Percentiles rank a stretch among this genome's conserved stretches.
Conservation (phyloP, 2,888 invertebrate species). For the Brachyptera risi region DNA sequence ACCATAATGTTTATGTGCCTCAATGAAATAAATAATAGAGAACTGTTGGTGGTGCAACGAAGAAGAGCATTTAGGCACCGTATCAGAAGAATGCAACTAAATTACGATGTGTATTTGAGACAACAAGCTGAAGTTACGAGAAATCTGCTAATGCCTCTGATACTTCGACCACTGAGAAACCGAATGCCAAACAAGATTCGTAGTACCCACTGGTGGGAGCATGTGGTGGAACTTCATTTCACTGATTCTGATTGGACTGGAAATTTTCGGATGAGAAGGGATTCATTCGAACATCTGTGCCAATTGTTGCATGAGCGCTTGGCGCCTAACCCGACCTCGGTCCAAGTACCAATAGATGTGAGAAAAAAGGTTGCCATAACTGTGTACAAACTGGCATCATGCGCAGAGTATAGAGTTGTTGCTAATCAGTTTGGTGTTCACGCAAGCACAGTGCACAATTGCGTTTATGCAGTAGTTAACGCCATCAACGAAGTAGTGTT, state of each 20-base stretch:
- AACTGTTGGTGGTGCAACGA: too few species aligned
- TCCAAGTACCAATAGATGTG: neutral
- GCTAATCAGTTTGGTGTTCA: constrained; percentile 17
- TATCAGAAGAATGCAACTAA: too few species aligned
- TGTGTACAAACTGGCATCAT: constrained; percentile 18
- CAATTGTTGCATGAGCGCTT: neutral
- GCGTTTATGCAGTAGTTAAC: constrained; percentile 36
- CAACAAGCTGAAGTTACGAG: too few species aligned
- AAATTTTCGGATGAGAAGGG: constrained; percentile 5
- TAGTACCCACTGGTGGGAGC: constrained; percentile 27
- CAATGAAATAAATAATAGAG: too few species aligned
- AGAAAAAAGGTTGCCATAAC: constrained; percentile 21
- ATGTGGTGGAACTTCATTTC: neutral
- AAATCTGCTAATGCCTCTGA: too few species aligned
- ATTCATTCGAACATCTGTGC: neutral
- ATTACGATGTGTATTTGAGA: too few species aligned
- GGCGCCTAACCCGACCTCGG: neutral
- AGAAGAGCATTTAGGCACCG: too few species aligned
- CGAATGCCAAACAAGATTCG: constrained; percentile 6
- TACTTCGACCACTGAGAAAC: too few species aligned
- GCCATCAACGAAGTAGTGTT: constrained; percentile 37
- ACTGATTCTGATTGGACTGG: constrained; percentile 4
- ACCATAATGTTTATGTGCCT: too few species aligned
- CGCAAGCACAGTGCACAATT: constrained; percentile 32
- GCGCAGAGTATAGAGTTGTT: constrained; percentile 16